Evolutionary conservation across 2,113 vertebrate genomes (phyloP), one percentile per base, ranked within the genome.

Genomic region (Prochilodus magdalenae): DNA sequence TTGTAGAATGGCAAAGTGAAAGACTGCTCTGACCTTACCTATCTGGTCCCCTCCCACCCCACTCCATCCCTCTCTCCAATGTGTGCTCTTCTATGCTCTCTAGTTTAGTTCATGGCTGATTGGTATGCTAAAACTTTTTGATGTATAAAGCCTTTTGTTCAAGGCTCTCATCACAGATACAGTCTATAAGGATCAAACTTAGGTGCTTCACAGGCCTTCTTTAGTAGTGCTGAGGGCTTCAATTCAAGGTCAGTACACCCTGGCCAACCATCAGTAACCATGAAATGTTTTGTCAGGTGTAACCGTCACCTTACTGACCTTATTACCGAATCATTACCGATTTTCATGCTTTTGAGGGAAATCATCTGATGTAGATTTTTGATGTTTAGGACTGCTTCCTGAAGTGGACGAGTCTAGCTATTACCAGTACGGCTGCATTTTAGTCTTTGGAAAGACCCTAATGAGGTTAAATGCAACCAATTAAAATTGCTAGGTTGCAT

Each of bases 141-240:
- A 59, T 77, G 75, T 67, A 24, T 30, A 49, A 51, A 65, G 60
- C 75, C 20, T 44, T 53, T 18, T 63, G 24, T 47, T 24, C 27
- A 26, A 27, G 14, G 47, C 27, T 60, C 14, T 60, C 24, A 13
- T 60, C 22, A 60, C 10, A 13, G 22, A 60, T 26, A 51, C 20
- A 29, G 22, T 24, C 14, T 40, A 12, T 33, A 67, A 66, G 27
- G 26, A 16, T 40, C 6, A 18, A 26, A 8, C 26, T 53, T 6
- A n/a, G 14, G 30, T 18, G 65, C 27, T 67, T 36, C n/a, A 13
- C 53, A 60, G 57, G 57, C 57, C 57, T 4, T n/a, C n/a, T 20
- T 4, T 16, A 44, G 36, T 66, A 77, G 75, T 49, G 18, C 75
- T 27, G 16, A 65, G 40, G 20, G 10, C 36, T 67, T 26, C 51